Evolutionary conservation across 1,140 invertebrate genomes (phyloP), one percentile per base, ranked within the genome.

Genomic region (Littorina saxatilis): DNA sequence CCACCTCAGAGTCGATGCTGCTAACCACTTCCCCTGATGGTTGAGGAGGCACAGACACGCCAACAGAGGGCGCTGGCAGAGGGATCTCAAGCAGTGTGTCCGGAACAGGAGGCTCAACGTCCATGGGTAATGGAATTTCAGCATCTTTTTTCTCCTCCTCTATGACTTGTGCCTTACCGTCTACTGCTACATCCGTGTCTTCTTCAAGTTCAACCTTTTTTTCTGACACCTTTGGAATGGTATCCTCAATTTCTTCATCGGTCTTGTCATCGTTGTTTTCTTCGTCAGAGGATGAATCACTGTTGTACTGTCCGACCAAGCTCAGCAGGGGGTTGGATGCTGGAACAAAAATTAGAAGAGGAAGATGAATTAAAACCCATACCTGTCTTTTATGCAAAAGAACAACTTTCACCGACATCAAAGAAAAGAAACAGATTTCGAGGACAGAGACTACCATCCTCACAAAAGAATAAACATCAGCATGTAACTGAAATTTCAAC

Each of bases 241-340:
- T n/a, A 13, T 66, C 61, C n/a, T 66, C 61, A 66, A 27, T n/a
- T 15, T 66, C 32, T 20, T 73, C 70, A 15, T 43, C 13, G 17
- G 43, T 5, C 43, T 43, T 58, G 17, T 78, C 55, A n/a, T n/a
- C n/a, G n/a, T 58, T n/a, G n/a, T 58, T 29, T 9, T 78, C 58
- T 27, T 78, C 76, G 2, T 61, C 52, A 23, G 66, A 39, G 32
- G 66, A 68, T 0, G 40, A 39, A 43, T 78, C 76, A 29, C 76
- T 78, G 37, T 35, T 43, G 58, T 78, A 78, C 40, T 73, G 70
- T 20, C 76, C 58, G 20, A 78, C 55, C 58, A 78, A 27, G 39
- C 55, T 78, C 37, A 78, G 58, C 35, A 78, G 27, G 9, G 76
- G 76, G 55, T 78, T 78, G 29, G 58, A 78, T 4, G 76, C 76